Percentiles rank a stretch among this genome's conserved stretches.
Conservation (phyloP, 2,113 vertebrate species). For the Dipodomys merriami region DNA sequence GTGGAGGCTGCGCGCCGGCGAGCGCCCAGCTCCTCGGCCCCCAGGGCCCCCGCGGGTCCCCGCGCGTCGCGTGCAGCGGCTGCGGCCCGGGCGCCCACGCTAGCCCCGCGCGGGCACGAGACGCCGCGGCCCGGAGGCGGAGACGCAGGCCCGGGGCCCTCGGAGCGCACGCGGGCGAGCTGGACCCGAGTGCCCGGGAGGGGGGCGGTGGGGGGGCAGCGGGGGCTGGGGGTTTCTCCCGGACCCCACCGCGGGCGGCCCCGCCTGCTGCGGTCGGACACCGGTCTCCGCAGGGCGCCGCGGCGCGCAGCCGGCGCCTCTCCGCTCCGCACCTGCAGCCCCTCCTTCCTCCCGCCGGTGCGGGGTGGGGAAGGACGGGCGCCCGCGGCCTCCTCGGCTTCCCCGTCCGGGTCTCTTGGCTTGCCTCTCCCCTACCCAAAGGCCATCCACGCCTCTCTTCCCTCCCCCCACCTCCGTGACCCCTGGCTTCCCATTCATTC, state of each 20-base stretch:
- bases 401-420: not conserved
- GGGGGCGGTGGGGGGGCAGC: not conserved
- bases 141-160: conserved; percentile 41
- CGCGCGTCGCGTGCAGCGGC: conserved; percentile 32
- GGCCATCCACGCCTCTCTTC: not conserved
- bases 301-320: conserved; percentile 1
- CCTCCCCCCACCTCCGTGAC: not conserved
- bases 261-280: conserved; percentile 38
- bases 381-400: not conserved
- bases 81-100: conserved; percentile 65
- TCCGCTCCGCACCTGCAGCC: conserved; percentile 46
- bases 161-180: not conserved
- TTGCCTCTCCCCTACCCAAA: too few species aligned
- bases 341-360: not conserved
- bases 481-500: conserved; percentile 57
- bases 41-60: conserved; percentile 54
- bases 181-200: not conserved
- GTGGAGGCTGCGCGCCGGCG: conserved; percentile 67
- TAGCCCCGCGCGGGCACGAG: conserved; percentile 45
- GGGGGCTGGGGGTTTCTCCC: not conserved
- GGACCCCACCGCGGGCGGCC: not conserved
- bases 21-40: conserved; percentile 67
- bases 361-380: not conserved
- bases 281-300: not conserved
- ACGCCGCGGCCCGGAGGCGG: not conserved